Conservation (phyloP, 2,113 vertebrate species). For the Pedionomus torquatus region DNA sequence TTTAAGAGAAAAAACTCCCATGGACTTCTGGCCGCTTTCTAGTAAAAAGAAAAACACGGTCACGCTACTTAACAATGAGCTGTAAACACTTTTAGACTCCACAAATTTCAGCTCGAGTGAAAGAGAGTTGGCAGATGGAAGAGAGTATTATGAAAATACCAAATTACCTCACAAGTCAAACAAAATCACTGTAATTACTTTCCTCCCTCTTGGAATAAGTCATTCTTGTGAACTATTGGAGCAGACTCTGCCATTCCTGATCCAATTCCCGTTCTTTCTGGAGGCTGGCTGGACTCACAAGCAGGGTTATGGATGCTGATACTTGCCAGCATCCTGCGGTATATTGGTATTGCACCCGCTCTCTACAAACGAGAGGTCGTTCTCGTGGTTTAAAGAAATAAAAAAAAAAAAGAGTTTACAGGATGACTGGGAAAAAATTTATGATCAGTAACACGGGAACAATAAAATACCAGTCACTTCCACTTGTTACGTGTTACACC, state of each 20-base stretch:
- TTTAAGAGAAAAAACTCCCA: neutral
- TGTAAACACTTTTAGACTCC: neutral
- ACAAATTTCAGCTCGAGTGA: neutral
- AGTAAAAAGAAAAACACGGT: neutral
- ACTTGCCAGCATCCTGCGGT: neutral
- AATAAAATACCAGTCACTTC: neutral
- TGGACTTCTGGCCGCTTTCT: neutral
- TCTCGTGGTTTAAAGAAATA: neutral
- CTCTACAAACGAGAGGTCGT: neutral
- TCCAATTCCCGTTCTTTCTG: neutral
- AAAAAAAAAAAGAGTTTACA: neutral
- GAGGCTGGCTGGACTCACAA: neutral
- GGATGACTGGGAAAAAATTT: neutral
- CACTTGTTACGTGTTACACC: accelerated
- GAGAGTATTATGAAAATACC: neutral
- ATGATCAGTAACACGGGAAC: neutral
- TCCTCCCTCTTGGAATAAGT: neutral
- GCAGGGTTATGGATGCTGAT: neutral
- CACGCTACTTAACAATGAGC: neutral
- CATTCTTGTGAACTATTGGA: neutral
- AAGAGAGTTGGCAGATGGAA: neutral
- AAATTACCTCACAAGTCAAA: slow-evolving; percentile 16
- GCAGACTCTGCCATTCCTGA: neutral
- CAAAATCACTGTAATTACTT: neutral
- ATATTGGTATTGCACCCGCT: neutral